Evolutionary conservation across 2,113 vertebrate species (phyloP).

Genomic region (Ramphastos sulfuratus): DNA sequence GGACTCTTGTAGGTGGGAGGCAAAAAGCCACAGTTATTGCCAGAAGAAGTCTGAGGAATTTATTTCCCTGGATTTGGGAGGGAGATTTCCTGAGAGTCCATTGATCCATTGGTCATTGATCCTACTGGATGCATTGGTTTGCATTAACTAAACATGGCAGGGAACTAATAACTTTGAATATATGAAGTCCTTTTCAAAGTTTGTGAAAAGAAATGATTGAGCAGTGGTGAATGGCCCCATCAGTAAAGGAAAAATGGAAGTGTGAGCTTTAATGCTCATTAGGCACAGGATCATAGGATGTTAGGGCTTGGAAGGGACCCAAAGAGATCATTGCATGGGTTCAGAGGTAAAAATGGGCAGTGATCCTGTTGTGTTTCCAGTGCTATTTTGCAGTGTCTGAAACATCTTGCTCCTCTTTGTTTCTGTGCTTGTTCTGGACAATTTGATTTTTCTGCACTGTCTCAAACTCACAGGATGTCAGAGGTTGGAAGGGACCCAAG

Average conservation of each 20-base stretch:
- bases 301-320: too few species aligned
- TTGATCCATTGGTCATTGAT: not conserved
- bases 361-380: not conserved
- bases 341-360: not conserved
- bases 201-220: not conserved
- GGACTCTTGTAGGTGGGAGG: not conserved
- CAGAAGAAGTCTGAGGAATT: not conserved
- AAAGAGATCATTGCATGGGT: not conserved
- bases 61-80: not conserved
- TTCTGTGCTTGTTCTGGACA: not conserved
- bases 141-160: rapidly evolving
- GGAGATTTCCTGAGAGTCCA: not conserved
- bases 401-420: not conserved
- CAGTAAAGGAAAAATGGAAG: not conserved
- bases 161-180: not conserved
- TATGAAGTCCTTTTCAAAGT: not conserved
- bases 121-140: not conserved
- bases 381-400: not conserved
- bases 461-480: not conserved
- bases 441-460: not conserved
- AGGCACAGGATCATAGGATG: not conserved
- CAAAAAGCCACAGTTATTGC: not conserved
- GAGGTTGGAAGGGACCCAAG: too few species aligned
- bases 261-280: not conserved
- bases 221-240: not conserved